Percentiles rank a stretch among this genome's conserved stretches.
These are phyloP conservation scores for Thryonomys swinderianus DNA, from an alignment of 2,113 vertebrate genomes.

Conservation along the genomic window DNA sequence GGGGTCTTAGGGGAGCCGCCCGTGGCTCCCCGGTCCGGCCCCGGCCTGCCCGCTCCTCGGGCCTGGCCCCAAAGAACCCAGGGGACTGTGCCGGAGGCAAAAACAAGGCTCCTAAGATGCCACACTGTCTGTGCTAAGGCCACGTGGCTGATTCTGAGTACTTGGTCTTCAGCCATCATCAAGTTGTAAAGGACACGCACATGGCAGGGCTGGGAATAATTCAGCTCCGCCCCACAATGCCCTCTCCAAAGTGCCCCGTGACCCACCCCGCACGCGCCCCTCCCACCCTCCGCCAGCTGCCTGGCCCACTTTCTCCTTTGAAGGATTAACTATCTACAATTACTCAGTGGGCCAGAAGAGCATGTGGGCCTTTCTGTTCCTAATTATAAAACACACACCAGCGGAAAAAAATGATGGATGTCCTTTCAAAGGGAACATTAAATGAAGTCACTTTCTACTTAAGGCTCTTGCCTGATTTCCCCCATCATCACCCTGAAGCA, in stretches of 20 bases:
- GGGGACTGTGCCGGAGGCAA: background rate
- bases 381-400: slow-evolving; percentile 28
- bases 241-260: background rate
- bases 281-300: background rate
- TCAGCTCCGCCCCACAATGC: no score
- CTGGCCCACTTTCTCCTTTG: background rate
- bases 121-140: background rate
- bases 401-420: background rate
- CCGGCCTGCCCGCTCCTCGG: background rate
- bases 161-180: background rate
- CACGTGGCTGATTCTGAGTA: background rate
- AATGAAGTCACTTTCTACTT: slow-evolving; percentile 25
- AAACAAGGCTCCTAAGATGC: background rate
- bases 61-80: background rate
- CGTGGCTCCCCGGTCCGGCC: background rate
- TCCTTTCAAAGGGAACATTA: slow-evolving; percentile 21
- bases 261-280: background rate
- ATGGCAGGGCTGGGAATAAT: background rate
- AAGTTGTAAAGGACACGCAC: background rate
- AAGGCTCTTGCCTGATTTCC: background rate
- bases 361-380: background rate
- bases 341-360: background rate
- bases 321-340: background rate
- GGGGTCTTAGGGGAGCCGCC: background rate
- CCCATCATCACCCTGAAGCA: background rate